Evolutionary conservation across 2,797 vertebrate species (phyloP).

Genomic region (Xiphorhynchus erythropygius): DNA sequence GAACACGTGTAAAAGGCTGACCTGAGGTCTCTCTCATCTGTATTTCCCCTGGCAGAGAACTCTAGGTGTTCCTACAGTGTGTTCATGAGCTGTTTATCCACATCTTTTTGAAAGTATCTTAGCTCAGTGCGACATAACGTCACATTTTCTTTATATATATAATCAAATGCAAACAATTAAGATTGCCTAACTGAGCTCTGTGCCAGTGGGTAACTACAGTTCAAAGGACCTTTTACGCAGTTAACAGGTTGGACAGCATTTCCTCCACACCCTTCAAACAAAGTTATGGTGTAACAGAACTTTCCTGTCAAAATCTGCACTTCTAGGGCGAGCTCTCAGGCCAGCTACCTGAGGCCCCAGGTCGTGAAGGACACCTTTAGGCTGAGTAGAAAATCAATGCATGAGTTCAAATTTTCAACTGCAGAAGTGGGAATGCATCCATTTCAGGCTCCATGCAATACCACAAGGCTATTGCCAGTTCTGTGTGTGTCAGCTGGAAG

Average conservation of each 20-base stretch:
- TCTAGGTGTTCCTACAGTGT: not conserved
- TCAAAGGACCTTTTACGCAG: slow-evolving; percentile 57
- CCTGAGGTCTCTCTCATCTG: not conserved
- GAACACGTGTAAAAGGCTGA: not conserved
- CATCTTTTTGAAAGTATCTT: not conserved
- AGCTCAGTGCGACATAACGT: slow-evolving; percentile 23
- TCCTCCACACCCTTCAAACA: slow-evolving; percentile 54
- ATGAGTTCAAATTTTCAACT: not conserved
- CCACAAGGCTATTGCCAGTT: not conserved
- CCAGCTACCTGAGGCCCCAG: not conserved
- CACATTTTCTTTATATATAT: slow-evolving; percentile 40
- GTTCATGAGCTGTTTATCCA: slow-evolving; percentile 19
- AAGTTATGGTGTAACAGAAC: slow-evolving; percentile 33
- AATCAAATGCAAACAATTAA: slow-evolving; percentile 65
- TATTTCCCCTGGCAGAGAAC: not conserved
- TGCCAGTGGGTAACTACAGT: slow-evolving; percentile 58
- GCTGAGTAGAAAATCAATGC: not conserved
- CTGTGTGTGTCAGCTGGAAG: not conserved
- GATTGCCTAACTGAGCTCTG: slow-evolving; percentile 53
- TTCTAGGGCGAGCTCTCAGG: not conserved
- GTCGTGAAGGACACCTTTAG: not conserved
- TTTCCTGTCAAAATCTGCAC: slow-evolving; percentile 11
- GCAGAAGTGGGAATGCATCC: not conserved
- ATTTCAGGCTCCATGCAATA: not conserved
- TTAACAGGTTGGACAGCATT: slow-evolving; percentile 41